Base-by-base conservation (phyloP, 1,140 invertebrate genomes). In the Diuraphis noxia region DNA sequence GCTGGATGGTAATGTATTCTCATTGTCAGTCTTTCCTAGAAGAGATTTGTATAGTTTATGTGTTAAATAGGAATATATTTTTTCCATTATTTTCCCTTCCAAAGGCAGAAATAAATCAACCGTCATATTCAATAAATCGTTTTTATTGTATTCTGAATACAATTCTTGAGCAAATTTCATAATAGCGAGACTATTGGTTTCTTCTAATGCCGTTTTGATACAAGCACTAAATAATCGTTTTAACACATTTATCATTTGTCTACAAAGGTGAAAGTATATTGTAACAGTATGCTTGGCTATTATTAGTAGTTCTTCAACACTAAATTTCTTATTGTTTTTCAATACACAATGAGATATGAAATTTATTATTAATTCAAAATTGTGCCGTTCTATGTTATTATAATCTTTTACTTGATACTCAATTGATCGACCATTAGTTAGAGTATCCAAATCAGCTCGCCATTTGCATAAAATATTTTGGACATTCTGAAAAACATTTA, bases 41-140 rank as follows among this genome's bases (percentile, higher is more conserved):
- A 89, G 40, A 25, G 36, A 41, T 2, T 79, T 89, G 30, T 36
- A 89, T 46, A 89, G 46, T 77, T 89, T 89, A 38, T 23, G 79
- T 36, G 88, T 43, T 8, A 89, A 9, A 79, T 79, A 89, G 1
- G 40, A 9, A 89, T 89, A 89, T 0, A 79, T 43, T 77, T 46
- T 89, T 89, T 89, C 46, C 40, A 89, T 43, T 49, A 40, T 38
- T 34, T 36, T 13, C 36, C 63, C 40, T 34, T 49, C 17, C 4
- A 89, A 25, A 34, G 88, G 88, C 43, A 89, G 23, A 89, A 89
- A 89, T 46, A 89, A 46, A 89, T 89, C 8, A 9, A 88, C 38
- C 0, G 36, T 7, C n/a, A 77, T 34, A 5, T 23, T 79, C 21
- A 46, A 72, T 77, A 89, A 43, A 43, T 89, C n/a, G 9, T 41